Evolutionary conservation across 1,140 invertebrate species (phyloP), one percentile per base, ranked within the genome.

Genomic region (Anthonomus grandis): DNA sequence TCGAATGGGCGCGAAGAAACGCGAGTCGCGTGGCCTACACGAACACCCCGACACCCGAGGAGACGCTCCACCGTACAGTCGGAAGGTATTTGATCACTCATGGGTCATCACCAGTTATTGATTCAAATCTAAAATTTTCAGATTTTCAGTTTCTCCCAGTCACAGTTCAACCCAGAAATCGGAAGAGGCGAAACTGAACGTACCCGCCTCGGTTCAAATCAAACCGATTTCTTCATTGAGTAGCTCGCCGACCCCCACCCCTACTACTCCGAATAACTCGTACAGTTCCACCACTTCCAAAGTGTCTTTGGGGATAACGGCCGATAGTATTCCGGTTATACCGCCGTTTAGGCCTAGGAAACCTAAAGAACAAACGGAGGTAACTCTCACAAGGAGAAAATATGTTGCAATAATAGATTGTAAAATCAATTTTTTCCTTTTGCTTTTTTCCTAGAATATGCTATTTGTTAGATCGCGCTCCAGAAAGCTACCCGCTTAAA

Each of bases 1-100:
- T 89, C 2, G 89, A 92, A 74, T 91, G 89, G 74, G 81, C 89
- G 48, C 73, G 89, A 34, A 76, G 86, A 41, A 85, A 89, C 70
- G 86, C 71, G 8, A 72, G 68, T 36, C 55, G 71, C 31, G 49
- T 68, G n/a, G 47, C 66, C 1, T 67, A 62, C 34, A 71, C 68
- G 4, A 62, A 63, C 9, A 68, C 69, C 17, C 57, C 57, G 3
- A 60, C 64, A 9, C 71, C 71, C 1, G 71, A 73, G 48, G 71
- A 73, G 45, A 9, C 60, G 21, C 56, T 65, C 15, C 55, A 67
- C 3, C 70, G 72, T 55, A 53, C 66, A 0, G 70, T 74, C 31
- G 72, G 72, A 54, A 67, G 70, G 70, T 72, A 45, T 17, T 10
- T 23, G 24, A 12, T 8, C 10, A 12, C 9, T 12, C 2, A 2